A percentile compares a stretch with the other conserved stretches of the same genome.
These are phyloP conservation scores for Leptinotarsa tumamoca DNA, from an alignment of 2,888 invertebrate species.

Conservation along the genomic window DNA sequence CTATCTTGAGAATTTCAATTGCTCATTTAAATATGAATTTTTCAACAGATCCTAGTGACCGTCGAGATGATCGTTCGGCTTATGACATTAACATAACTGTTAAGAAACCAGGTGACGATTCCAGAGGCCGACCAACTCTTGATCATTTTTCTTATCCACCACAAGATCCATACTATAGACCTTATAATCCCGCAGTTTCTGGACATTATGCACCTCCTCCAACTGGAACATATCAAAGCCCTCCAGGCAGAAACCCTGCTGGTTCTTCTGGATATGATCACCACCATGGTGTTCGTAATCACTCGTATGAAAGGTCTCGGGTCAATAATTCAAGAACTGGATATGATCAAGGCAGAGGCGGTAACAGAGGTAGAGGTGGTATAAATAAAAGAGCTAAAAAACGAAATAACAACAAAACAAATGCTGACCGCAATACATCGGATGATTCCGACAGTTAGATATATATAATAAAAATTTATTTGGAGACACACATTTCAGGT, in stretches of 20 bases:
- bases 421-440: background rate
- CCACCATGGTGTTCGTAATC: slow-evolving; percentile 25
- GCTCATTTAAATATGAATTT: background rate
- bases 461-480: background rate
- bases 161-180: slow-evolving; percentile 1
- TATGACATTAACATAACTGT: slow-evolving; percentile 24
- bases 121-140: background rate
- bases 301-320: background rate
- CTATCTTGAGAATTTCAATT: too few relatives aligned
- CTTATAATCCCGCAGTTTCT: background rate
- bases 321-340: background rate
- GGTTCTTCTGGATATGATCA: slow-evolving; percentile 6
- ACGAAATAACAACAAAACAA: background rate
- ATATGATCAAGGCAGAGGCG: slow-evolving; percentile 10
- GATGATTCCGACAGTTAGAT: background rate
- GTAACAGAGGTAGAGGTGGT: slow-evolving; percentile 15
- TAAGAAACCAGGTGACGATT: slow-evolving; percentile 5
- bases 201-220: background rate
- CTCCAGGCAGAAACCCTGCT: background rate
- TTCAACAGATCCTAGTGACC: slow-evolving; percentile 8
- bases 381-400: slow-evolving; percentile 8
- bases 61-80: background rate
- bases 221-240: background rate
- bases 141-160: slow-evolving; percentile 5
- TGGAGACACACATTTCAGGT: background rate